Evolutionary conservation across 1,140 invertebrate genomes (phyloP).

Genomic region (Drosophila jambulina): DNA sequence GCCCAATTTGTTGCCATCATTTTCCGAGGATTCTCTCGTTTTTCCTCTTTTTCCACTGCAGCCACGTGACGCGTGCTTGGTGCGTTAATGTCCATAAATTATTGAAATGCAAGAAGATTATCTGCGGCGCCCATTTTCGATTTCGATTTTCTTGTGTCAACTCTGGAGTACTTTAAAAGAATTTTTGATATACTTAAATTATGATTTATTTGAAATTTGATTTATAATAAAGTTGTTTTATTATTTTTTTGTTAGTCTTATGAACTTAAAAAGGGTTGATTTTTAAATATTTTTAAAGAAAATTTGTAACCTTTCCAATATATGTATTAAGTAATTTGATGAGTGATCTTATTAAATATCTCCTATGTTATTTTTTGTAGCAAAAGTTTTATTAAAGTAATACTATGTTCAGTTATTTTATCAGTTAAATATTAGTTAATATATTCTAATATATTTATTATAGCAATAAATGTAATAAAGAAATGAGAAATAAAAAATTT

Average conservation of each 20-base stretch:
- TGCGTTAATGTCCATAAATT: slow-evolving; percentile 70
- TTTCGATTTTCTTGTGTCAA: background rate
- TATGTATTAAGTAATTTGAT: too few relatives aligned
- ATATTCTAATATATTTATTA: too few relatives aligned
- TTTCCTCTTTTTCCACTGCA: slow-evolving; percentile 33
- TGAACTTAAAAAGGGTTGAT: background rate
- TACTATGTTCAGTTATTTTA: too few relatives aligned
- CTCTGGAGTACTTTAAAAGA: background rate
- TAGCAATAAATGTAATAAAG: too few relatives aligned
- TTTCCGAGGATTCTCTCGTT: slow-evolving; percentile 25
- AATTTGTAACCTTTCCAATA: background rate
- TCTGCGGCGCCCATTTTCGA: slow-evolving; percentile 21
- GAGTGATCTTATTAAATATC: too few relatives aligned
- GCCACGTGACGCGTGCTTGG: slow-evolving; percentile 42
- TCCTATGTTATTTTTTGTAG: too few relatives aligned
- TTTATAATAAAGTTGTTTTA: background rate
- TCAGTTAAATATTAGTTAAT: too few relatives aligned
- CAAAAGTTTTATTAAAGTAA: too few relatives aligned
- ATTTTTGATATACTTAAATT: background rate
- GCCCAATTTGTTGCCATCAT: slow-evolving; percentile 68
- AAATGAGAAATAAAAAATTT: too few relatives aligned
- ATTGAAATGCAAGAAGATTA: slow-evolving; percentile 48
- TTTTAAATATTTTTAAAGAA: background rate
- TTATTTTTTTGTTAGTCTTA: too few relatives aligned
- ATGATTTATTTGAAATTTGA: background rate